Conservation (phyloP, 2,113 vertebrate species). For the Asarcornis scutulata region DNA sequence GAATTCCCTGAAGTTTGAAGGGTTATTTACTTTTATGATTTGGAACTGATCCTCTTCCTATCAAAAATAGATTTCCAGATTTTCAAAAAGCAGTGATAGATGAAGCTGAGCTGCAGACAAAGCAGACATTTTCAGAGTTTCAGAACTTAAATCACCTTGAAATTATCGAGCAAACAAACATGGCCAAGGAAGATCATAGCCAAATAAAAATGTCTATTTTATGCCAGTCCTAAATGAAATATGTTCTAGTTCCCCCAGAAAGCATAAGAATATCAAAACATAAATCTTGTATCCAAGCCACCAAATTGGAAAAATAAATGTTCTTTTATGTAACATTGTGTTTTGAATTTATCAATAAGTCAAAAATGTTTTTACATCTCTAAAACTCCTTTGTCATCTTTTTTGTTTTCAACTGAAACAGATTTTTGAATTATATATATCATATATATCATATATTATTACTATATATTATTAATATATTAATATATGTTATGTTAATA, state of each 20-base stretch:
- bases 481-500: too few relatives aligned
- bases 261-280: conserved; percentile 4
- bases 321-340: not conserved
- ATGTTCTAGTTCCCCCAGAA: not conserved
- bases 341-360: not conserved
- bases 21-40: conserved; percentile 39
- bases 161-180: not conserved
- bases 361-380: not conserved
- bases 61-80: conserved; percentile 11
- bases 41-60: conserved; percentile 6
- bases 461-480: too few relatives aligned
- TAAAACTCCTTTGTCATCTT: not conserved
- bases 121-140: not conserved
- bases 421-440: not conserved
- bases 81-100: not conserved
- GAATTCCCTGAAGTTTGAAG: conserved; percentile 34
- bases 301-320: not conserved
- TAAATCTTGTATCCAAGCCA: not conserved
- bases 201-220: not conserved
- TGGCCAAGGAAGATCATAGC: not conserved
- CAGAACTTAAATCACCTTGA: not conserved
- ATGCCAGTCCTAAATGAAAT: not conserved
- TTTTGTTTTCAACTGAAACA: not conserved
- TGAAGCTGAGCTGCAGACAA: not conserved
- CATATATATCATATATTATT: too few relatives aligned